Evolutionary conservation across 2,113 vertebrate species (phyloP), one percentile per base, ranked within the genome.

Genomic region (Montifringilla adamsi): DNA sequence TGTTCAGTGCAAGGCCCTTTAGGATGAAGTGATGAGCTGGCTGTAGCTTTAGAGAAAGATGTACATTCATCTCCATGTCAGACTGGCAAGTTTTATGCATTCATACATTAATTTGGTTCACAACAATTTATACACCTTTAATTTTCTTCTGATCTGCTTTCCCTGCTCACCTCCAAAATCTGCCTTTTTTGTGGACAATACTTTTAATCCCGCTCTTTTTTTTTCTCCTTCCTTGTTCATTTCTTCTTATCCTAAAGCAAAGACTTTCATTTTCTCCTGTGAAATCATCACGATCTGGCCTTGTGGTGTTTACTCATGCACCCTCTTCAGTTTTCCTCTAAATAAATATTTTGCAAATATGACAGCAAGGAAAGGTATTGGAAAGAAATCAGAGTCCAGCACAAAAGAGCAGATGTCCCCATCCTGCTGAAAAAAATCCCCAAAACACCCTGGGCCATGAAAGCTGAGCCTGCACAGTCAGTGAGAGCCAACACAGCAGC

Each of bases 341-440:
- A 95, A 94, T 89, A 97, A 94, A 83, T 87, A 84, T 87, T 94
- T 72, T 88, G 69, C 41, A 93, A 88, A 85, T 72, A 63, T 26
- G 35, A 66, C 70, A 73, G 67, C 49, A 85, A 2, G 31, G 74
- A 95, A 90, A 22, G 44, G 66, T 64, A 62, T 41, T 76, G 56
- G 20, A 85, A 89, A 60, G 89, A 68, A 96, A 77, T 55, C 58
- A 86, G 43, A 88, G 60, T 47, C 35, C 60, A 43, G 41, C 17
- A 73, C 16, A 27, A 8, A 58, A 28, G 47, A 49, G 14, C n/a
- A 88, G 49, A 64, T 83, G 14, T 77, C 53, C 24, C 43, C 83
- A 46, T 35, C 68, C 41, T 90, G 41, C 44, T 81, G 58, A 85
- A 92, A 94, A 52, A n/a, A 53, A 21, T 0, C 2, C 9, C 18